Evolutionary conservation across 2,797 vertebrate species (phyloP).

Genomic region (Gobio occitaniae): DNA sequence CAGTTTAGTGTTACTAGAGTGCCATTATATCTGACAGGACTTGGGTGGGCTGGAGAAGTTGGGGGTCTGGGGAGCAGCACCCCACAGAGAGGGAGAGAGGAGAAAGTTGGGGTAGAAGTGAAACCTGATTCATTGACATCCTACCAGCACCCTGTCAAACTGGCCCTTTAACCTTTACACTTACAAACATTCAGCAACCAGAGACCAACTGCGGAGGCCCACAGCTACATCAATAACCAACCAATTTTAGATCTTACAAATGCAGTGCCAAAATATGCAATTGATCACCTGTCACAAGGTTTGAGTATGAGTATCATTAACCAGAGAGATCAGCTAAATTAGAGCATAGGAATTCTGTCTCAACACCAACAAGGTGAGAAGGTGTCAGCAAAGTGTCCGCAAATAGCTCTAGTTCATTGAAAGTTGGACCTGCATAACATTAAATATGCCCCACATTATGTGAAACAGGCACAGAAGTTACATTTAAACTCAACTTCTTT

Average conservation of each 20-base stretch:
- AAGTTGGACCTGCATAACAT: neutral
- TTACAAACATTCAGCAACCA: slow-evolving; percentile 63
- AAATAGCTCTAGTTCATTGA: slow-evolving; percentile 31
- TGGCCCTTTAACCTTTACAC: slow-evolving; percentile 65
- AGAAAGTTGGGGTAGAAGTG: slow-evolving; percentile 40
- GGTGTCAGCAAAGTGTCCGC: slow-evolving; percentile 30
- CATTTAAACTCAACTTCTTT: neutral
- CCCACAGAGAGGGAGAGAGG: neutral
- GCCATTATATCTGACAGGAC: neutral
- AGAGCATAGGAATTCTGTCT: slow-evolving; percentile 23
- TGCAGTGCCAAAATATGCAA: slow-evolving; percentile 48
- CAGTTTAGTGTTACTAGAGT: neutral
- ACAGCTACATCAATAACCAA: slow-evolving; percentile 56
- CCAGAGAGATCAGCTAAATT: slow-evolving; percentile 43
- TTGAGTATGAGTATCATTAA: slow-evolving; percentile 46
- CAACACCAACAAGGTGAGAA: slow-evolving; percentile 43
- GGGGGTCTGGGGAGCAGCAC: neutral
- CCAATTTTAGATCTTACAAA: slow-evolving; percentile 59
- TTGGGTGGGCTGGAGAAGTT: neutral
- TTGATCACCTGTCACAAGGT: slow-evolving; percentile 56
- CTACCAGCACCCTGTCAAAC: slow-evolving; percentile 54
- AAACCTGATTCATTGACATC: slow-evolving; percentile 61
- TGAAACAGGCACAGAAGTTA: neutral
- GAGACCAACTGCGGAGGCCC: slow-evolving; percentile 51
- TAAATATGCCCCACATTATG: neutral